Evolutionary conservation across 2,797 vertebrate species (phyloP).

Genomic region (Poliocrania exsul): DNA sequence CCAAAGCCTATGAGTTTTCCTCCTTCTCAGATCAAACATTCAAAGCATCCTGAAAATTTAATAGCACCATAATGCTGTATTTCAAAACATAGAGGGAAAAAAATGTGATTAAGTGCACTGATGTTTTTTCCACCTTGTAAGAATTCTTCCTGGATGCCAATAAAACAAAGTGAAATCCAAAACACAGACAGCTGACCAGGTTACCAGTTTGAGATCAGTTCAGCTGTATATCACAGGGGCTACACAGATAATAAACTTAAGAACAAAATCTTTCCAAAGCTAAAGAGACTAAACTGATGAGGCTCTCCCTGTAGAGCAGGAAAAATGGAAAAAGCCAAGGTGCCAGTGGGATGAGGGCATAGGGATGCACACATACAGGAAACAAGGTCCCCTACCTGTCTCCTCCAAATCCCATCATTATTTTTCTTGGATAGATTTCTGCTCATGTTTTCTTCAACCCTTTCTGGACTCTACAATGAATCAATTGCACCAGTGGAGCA

Average conservation of each 20-base stretch:
- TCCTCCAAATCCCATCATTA: not conserved
- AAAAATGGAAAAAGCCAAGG: not conserved
- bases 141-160: not conserved
- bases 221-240: not conserved
- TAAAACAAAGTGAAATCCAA: not conserved
- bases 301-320: not conserved
- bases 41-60: not conserved
- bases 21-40: slow-evolving; percentile 10
- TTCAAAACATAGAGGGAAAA: not conserved
- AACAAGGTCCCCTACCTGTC: not conserved
- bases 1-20: not conserved
- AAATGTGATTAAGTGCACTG: not conserved
- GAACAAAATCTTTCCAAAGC: not conserved
- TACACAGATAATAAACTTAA: not conserved
- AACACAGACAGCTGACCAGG: not conserved
- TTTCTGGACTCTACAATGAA: not conserved
- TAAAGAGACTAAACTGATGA: not conserved
- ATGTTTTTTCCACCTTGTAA: not conserved
- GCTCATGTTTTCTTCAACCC: not conserved
- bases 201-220: not conserved
- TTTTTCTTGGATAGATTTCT: not conserved
- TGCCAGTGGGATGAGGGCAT: not conserved
- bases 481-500: not conserved
- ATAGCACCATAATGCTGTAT: not conserved
- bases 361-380: not conserved